Evolutionary conservation across 2,888 invertebrate species (phyloP), one percentile per base, ranked within the genome.

Genomic region (Melieria picta): DNA sequence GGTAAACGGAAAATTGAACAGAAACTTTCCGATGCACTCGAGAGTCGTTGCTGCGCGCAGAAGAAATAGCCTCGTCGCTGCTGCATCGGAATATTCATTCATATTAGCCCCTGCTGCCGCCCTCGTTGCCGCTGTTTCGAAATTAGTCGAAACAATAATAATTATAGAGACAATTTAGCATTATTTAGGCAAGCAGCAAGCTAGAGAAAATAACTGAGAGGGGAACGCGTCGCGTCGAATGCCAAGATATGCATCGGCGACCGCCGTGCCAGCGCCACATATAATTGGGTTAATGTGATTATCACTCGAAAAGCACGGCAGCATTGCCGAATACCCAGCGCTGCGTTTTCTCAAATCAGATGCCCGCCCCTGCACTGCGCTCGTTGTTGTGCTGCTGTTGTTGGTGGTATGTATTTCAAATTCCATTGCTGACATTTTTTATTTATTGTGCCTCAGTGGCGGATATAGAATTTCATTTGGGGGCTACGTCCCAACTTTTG

Each of bases 201-300:
- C 52, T 4, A 52, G 52, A 52, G 52, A 6, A 52, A 30, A 30
- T 30, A 30, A 30, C 30, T 30, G 30, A 30, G 30, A 30, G 30
- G 30, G 30, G 30, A 30, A 30, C 30, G 2, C 30, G 30, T 30
- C 30, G 30, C 30, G 30, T 30, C 30, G 30, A 52, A n/a, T 52
- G 13, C 52, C 11, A 52, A n/a, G 52, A 52, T 7, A 52, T 52
- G 13, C 42, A 67, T 43, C 47, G 46, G 45, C 10, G 11, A 6
- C 9, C 16, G n/a, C 11, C n/a, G 30, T 57, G 11, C 10, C 5
- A 47, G 46, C 16, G 63, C 55, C n/a, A 63, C 42, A 56, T 69
- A 47, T 69, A 69, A 69, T 69, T 69, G 63, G 63, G 63, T 69
- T 69, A 69, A 69, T 69, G 58, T 50, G 62, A 62, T 69, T 62